Evolutionary conservation across 2,797 vertebrate genomes (phyloP).

Genomic region (Thripadectes ignobilis): DNA sequence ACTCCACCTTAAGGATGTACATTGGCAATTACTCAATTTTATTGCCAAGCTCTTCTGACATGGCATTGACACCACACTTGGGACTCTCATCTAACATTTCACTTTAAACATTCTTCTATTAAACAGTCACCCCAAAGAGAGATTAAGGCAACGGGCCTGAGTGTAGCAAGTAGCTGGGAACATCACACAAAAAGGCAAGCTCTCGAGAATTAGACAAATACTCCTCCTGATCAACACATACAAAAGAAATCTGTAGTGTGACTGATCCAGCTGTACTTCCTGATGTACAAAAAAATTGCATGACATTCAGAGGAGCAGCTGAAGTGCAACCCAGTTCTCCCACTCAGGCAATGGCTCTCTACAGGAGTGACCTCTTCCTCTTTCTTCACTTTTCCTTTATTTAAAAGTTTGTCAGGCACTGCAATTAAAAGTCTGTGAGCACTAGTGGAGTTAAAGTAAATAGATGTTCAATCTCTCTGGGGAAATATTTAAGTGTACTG

Average conservation of each 20-base stretch:
- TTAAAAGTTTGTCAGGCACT: neutral
- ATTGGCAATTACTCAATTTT: neutral
- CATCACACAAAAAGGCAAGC: neutral
- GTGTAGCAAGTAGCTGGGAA: neutral
- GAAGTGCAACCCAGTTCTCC: neutral
- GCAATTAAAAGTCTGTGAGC: conserved; percentile 43
- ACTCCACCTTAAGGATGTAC: neutral
- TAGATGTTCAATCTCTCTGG: conserved; percentile 26
- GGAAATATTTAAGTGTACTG: conserved; percentile 4
- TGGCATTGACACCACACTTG: accelerated
- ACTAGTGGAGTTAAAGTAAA: conserved; percentile 2
- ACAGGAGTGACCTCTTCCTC: neutral
- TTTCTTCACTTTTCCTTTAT: neutral
- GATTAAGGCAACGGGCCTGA: neutral
- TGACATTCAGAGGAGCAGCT: neutral
- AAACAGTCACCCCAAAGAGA: neutral
- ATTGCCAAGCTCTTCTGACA: neutral
- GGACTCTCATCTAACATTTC: neutral
- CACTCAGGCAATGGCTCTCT: neutral
- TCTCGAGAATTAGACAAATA: neutral
- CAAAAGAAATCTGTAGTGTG: neutral
- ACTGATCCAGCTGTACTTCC: neutral
- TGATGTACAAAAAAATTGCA: neutral
- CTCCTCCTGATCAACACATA: neutral
- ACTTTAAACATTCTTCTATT: neutral